Evolutionary conservation across 2,113 vertebrate genomes (phyloP), one percentile per base, ranked within the genome.

Genomic region (Pollachius pollachius): DNA sequence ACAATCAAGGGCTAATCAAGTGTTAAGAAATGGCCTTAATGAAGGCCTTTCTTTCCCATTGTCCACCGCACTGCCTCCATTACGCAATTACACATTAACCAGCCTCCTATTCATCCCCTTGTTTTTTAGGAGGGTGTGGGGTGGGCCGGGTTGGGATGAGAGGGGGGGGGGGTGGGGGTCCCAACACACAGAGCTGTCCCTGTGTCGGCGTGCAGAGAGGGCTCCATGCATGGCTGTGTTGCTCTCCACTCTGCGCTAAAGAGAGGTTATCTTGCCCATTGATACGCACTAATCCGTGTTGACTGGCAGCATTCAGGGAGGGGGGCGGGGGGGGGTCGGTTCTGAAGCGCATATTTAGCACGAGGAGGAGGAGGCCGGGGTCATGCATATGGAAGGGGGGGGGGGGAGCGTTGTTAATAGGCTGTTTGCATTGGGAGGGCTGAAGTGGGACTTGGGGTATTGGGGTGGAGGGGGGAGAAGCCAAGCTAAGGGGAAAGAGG

Each of bases 351-450:
- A 57, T 57, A 57, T 57, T n/a, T 3, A 57, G 54, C 54, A 57
- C 15, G 9, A n/a, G 5, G 5, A 56, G 54, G 54, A 62, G 21
- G 15, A 27, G 19, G 60, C n/a, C 15, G 60, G 21, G 60, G 23
- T 27, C 19, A 62, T 15, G 21, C 13, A 70, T n/a, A 19, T 0
- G 15, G 52, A 77, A 67, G n/a, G 21, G 21, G 21, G 21, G 21
- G 21, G 76, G 74, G 70, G 72, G 59, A 61, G 59, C 16, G 56
- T 17, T 17, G 56, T 13, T 48, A 56, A 56, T 5, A 56, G 54
- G 17, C 9, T 15, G 54, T 15, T 17, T 15, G 54, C 13, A 17
- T n/a, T 17, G 15, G 56, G 56, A 18, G 56, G 1, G 56, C 4
- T 17, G 18, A 15, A 58, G 56, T 17, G 15, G 56, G 18, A 3